Base-by-base conservation (phyloP, 2,113 vertebrate genomes). In the Brienomyrus longianalis region DNA sequence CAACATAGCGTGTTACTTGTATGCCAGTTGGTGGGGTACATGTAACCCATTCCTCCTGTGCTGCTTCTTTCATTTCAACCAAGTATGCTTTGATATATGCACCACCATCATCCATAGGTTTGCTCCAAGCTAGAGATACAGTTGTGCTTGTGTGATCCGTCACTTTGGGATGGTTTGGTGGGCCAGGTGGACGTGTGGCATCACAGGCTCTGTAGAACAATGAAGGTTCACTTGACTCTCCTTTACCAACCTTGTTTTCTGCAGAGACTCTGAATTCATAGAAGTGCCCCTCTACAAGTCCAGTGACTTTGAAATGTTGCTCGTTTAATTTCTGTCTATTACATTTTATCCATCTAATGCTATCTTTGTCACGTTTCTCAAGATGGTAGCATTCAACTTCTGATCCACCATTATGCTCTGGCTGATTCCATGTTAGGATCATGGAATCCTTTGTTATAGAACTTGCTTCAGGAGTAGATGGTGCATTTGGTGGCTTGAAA, bases 311-410 rank as follows among this genome's bases (percentile, higher is more conserved):
- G 93, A 98, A 96, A 87, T 97, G 88, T 50, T 97, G 94, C 74
- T 99, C 97, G 0, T 94, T 96, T 83, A 99, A 92, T 90, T 96
- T 97, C 94, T 99, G 97, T 95, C 98, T 97, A 93, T 99, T 99
- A 93, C 98, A 99, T 92, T 99, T 99, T 91, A 97, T 98, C 98
- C 98, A 99, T 90, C 98, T 96, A 45, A 99, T 94, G 77, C 98
- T 96, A 92, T 99, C 98, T 95, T 99, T 99, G 92, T 99, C 98
- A 92, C 98, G 97, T 94, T 99, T 99, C 94, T 99, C 98, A 93
- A 99, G 96, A 92, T 98, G 96, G 88, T 99, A 99, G 23, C 97
- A 96, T 90, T 97, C 96, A 91, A 99, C 97, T 92, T 98, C 97
- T 90, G 96, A 95, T 92, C 98, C 98, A 23, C 98, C 98, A 74